Percentiles rank a stretch among this genome's conserved stretches.
phyloP scores from a whole-genome alignment of 2,888 invertebrate genomes.

The Cerceris rybyensis region DNA sequence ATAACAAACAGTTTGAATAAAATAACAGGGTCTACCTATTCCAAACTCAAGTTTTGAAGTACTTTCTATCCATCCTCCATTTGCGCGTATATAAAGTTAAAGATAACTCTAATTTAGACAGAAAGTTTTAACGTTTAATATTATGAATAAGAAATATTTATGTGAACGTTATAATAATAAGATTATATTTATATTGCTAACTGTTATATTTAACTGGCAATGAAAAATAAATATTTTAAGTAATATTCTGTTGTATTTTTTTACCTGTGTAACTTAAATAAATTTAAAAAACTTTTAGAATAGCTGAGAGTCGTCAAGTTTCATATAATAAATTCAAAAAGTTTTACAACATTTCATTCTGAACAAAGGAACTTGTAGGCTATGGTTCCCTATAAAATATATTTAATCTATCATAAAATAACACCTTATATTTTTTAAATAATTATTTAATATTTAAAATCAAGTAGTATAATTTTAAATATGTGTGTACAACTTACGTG shows the following conservation, averaged over 20 bases:
- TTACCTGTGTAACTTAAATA: constrained; percentile 12
- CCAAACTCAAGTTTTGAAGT: constrained; percentile 15
- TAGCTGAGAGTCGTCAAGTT: constrained; percentile 78
- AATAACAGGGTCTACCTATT: constrained; percentile 13
- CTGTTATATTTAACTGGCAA: constrained; percentile 61
- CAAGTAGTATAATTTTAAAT: constrained; percentile 73
- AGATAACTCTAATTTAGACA: constrained; percentile 36
- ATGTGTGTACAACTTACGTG: constrained; percentile 67
- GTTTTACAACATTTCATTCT: constrained; percentile 22
- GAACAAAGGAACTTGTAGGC: too few species aligned
- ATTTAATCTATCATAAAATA: constrained; percentile 51
- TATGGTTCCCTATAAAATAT: too few species aligned
- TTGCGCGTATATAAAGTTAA: constrained; percentile 35
- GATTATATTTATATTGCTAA: constrained; percentile 7
- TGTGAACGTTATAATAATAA: constrained; percentile 62
- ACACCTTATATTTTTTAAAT: constrained; percentile 57
- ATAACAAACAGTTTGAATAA: constrained; percentile 83
- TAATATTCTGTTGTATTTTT: constrained; percentile 44
- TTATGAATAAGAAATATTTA: constrained; percentile 55
- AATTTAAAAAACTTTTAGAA: constrained; percentile 73
- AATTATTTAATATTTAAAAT: constrained; percentile 68
- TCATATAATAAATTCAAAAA: constrained; percentile 70
- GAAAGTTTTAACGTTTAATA: constrained; percentile 59
- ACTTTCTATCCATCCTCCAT: constrained; percentile 45
- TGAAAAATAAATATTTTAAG: constrained; percentile 68